Evolutionary conservation across 2,113 vertebrate genomes (phyloP), one percentile per base, ranked within the genome.

Genomic region (Gracilinanus agilis): DNA sequence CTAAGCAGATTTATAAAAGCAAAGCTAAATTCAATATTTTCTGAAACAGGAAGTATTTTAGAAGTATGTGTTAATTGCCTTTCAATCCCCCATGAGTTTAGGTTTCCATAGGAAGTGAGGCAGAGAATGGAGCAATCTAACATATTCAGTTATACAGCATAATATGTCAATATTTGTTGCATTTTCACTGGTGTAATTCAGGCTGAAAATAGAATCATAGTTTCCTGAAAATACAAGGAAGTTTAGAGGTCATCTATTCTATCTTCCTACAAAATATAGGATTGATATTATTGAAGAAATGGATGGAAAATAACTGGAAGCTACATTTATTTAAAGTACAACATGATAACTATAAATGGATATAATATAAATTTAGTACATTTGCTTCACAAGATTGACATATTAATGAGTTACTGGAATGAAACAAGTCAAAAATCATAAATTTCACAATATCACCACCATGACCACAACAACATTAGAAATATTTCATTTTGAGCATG

Each of bases 11-110:
- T 94, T 93, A 90, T 29, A 92, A 5, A 40, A 53, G 49, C 24
- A 90, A 54, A 91, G 96, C 24, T 91, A 1, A 6, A 25, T 89
- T 94, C 90, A n/a, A 2, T 44, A 34, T 88, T 92, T 95, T 95
- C 29, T 83, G 16, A 0, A 53, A 49, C 95, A 44, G 9, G 55
- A 6, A 90, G 0, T 24, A 75, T 94, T 92, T 91, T 83, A 11
- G 44, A 92, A 88, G 3, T 8, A 67, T 75, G 27, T 53, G 67
- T 19, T 83, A 83, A 83, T 83, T 83, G 67, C 34, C 67, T 95
- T 93, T 94, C 55, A 21, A 61, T 9, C 13, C 16, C 54, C 10
- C 88, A 29, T 49, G 55, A 13, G 1, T 58, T 49, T 90, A 27
- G 90, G 13, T 90, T 34, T 92, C 0, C 5, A 83, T 19, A 89